These are phyloP conservation scores for Bubalus kerabau DNA, from an alignment of 2,113 vertebrate genomes.

Conservation along the genomic window DNA sequence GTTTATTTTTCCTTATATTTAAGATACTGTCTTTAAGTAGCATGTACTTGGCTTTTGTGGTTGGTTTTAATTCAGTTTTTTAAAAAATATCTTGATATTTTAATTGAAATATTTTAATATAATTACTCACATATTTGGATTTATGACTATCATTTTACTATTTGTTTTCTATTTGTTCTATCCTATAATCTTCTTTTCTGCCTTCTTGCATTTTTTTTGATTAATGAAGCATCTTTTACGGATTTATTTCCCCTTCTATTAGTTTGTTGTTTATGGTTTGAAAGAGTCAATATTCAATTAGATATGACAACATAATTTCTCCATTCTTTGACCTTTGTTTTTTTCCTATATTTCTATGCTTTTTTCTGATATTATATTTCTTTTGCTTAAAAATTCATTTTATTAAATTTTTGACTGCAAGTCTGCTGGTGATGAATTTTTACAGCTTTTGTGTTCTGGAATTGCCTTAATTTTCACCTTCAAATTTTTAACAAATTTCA, in stretches of 20 bases:
- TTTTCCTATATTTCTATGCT: background rate
- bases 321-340: background rate
- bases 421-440: background rate
- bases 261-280: background rate
- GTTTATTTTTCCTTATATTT: background rate
- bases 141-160: background rate
- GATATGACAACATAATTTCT: background rate
- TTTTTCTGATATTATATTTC: background rate
- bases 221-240: background rate
- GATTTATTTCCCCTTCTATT: background rate
- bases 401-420: background rate
- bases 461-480: background rate
- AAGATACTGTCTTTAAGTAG: background rate
- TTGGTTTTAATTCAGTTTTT: background rate
- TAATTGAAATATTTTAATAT: background rate
- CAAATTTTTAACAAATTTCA: background rate
- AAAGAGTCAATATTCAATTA: background rate
- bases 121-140: background rate
- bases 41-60: background rate
- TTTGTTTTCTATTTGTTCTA: background rate
- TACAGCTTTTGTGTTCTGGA: background rate
- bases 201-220: background rate
- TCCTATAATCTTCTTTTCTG: background rate
- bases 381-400: background rate
- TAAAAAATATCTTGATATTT: background rate